Evolutionary conservation across 2,797 vertebrate genomes (phyloP).

Genomic region (Ctenopoma kingsleyae): DNA sequence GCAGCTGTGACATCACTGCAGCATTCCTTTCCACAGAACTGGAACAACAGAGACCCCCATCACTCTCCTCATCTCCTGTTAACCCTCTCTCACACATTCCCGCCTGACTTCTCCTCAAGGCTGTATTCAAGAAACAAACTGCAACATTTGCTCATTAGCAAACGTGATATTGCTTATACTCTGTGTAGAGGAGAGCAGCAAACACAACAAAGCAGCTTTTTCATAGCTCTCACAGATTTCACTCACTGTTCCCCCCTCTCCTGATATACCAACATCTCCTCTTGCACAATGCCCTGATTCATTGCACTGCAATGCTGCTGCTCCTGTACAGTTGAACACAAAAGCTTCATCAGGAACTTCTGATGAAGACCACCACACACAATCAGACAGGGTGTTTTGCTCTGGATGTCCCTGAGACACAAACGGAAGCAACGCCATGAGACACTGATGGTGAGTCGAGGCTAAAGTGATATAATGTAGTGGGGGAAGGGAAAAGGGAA

Average conservation of each 20-base stretch:
- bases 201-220: slow-evolving; percentile 72
- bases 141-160: slow-evolving; percentile 71
- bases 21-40: slow-evolving; percentile 85
- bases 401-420: slow-evolving; percentile 22
- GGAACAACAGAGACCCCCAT: slow-evolving; percentile 82
- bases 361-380: slow-evolving; percentile 14
- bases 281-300: slow-evolving; percentile 71
- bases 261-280: slow-evolving; percentile 65
- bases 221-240: slow-evolving; percentile 61
- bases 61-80: slow-evolving; percentile 66
- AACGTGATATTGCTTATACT: slow-evolving; percentile 56
- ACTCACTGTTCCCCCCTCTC: slow-evolving; percentile 37
- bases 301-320: slow-evolving; percentile 56
- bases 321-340: slow-evolving; percentile 39
- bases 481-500: slow-evolving; percentile 78
- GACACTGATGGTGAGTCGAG: slow-evolving; percentile 74
- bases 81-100: slow-evolving; percentile 63
- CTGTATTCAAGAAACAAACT: slow-evolving; percentile 49
- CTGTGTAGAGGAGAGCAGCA: slow-evolving; percentile 43
- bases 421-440: slow-evolving; percentile 44
- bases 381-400: slow-evolving; percentile 17
- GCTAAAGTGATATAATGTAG: slow-evolving; percentile 76
- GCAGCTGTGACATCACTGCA: slow-evolving; percentile 85
- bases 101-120: slow-evolving; percentile 24
- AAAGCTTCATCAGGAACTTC: slow-evolving; percentile 35